Percentiles rank a stretch among this genome's conserved stretches.
phyloP scores from a whole-genome alignment of 1,140 invertebrate species.

The Trichogramma pretiosum region DNA sequence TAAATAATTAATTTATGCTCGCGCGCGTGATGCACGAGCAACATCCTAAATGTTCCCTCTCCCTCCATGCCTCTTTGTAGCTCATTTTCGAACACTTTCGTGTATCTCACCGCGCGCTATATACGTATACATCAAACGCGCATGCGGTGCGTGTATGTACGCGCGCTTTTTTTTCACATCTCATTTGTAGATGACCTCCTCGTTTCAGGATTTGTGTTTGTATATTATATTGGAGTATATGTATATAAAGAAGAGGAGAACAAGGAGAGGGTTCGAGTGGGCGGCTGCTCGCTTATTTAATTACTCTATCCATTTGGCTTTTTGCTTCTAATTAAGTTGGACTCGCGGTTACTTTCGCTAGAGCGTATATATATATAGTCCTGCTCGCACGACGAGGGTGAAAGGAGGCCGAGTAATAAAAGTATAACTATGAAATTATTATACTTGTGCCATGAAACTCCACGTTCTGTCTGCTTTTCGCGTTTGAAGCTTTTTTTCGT shows the following conservation, averaged over 20 bases:
- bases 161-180: not conserved
- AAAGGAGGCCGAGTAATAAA: constrained; percentile 1
- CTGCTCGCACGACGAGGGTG: not conserved
- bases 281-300: constrained; percentile 13
- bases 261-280: constrained; percentile 1
- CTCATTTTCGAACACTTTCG: not conserved
- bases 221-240: not conserved
- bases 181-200: not conserved
- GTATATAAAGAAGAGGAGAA: not conserved
- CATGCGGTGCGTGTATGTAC: not conserved
- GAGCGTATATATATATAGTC: not conserved
- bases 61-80: too few relatives aligned
- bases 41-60: constrained; percentile 1
- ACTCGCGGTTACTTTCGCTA: constrained; percentile 11
- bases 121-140: constrained; percentile 10
- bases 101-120: too few relatives aligned
- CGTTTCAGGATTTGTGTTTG: too few relatives aligned
- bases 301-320: constrained; percentile 14
- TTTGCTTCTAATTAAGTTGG: constrained; percentile 17
- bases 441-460: too few relatives aligned
- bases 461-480: too few relatives aligned
- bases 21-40: not conserved
- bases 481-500: too few relatives aligned
- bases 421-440: constrained; percentile 13
- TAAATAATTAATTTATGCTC: constrained; percentile 13